phyloP scores from a whole-genome alignment of 2,888 invertebrate genomes.

The Acronicta aceris region DNA sequence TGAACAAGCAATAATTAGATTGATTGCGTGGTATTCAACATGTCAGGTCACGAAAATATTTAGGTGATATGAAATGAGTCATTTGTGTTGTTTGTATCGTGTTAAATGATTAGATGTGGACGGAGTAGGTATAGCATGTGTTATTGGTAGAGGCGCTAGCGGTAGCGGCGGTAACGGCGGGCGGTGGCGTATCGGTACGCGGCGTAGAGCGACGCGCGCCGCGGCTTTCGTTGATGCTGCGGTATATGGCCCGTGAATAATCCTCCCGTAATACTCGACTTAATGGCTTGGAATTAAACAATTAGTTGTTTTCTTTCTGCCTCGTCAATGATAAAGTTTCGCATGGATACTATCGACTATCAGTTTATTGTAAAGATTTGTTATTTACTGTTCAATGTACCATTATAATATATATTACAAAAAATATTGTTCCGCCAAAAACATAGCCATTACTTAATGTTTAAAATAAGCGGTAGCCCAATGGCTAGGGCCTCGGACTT shows the following conservation, averaged over 20 bases:
- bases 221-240: conserved; percentile 77
- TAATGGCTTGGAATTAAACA: conserved; percentile 88
- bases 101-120: conserved; percentile 64
- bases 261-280: conserved; percentile 85
- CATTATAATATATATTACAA: no score
- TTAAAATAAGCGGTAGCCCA: no score
- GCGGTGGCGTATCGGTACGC: conserved; percentile 55
- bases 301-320: conserved; percentile 88
- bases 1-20: conserved; percentile 28
- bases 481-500: no score
- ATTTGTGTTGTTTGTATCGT: conserved; percentile 36
- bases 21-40: conserved; percentile 34
- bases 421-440: no score
- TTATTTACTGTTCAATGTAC: neutral
- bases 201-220: conserved; percentile 56
- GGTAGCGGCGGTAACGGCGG: conserved; percentile 54
- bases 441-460: no score
- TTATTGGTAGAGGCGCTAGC: conserved; percentile 38
- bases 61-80: conserved; percentile 32
- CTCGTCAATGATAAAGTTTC: conserved; percentile 79
- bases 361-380: conserved; percentile 48
- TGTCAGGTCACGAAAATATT: conserved; percentile 30
- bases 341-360: conserved; percentile 62
- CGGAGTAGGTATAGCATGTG: conserved; percentile 26
- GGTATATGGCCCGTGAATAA: conserved; percentile 88